Conservation (phyloP, 2,797 vertebrate species). For the Sebastes iracundus region DNA sequence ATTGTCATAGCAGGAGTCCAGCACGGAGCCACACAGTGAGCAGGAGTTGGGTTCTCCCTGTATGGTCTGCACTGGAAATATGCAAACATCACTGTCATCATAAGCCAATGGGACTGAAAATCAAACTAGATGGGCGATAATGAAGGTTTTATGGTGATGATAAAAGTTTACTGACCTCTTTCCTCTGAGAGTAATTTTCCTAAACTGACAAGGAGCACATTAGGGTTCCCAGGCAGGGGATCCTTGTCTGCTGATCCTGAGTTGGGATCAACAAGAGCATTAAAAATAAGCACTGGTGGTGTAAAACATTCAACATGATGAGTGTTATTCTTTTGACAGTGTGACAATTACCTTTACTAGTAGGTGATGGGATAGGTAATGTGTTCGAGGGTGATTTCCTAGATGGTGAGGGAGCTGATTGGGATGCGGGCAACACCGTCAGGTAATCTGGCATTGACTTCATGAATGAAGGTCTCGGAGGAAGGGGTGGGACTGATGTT, state of each 20-base stretch:
- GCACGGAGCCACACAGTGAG: slow-evolving; percentile 69
- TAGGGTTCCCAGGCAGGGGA: slow-evolving; percentile 77
- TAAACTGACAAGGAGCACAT: slow-evolving; percentile 79
- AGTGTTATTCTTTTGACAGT: background rate
- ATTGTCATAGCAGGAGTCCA: slow-evolving; percentile 67
- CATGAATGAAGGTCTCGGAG: slow-evolving; percentile 67
- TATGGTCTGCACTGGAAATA: slow-evolving; percentile 58
- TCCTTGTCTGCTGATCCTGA: slow-evolving; percentile 43
- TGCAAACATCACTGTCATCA: slow-evolving; percentile 8
- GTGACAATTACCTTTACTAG: slow-evolving; percentile 2
- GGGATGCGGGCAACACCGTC: slow-evolving; percentile 35
- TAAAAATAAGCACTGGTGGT: background rate
- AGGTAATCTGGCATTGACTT: slow-evolving; percentile 62
- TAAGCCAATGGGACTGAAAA: background rate
- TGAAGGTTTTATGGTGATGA: slow-evolving; percentile 5
- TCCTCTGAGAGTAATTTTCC: slow-evolving; percentile 74
- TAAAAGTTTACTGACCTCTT: slow-evolving; percentile 60
- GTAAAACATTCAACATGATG: background rate
- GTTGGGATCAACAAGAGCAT: background rate
- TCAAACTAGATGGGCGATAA: background rate
- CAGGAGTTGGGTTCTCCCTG: slow-evolving; percentile 66
- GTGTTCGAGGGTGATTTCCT: background rate
- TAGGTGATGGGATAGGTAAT: background rate
- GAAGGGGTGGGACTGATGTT: slow-evolving; percentile 56
- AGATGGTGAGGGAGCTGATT: slow-evolving; percentile 7